Percentiles rank a stretch among this genome's conserved stretches.
These are phyloP conservation scores for Sinhomidia bicolor DNA, from an alignment of 2,888 invertebrate genomes.

Conservation along the genomic window DNA sequence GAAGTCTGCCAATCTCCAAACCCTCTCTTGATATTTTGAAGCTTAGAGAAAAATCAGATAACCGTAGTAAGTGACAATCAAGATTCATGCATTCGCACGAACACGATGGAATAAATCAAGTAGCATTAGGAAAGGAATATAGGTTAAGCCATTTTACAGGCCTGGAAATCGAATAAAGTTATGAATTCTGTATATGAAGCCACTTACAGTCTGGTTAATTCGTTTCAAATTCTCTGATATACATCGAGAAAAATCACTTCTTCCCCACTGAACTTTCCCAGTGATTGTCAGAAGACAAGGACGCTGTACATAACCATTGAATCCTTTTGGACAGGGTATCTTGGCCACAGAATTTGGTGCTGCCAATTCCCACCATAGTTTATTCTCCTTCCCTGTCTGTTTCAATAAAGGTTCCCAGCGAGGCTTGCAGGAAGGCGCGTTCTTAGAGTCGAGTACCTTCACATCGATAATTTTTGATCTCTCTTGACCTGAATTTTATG, in stretches of 20 bases:
- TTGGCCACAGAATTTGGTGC: conserved; percentile 71
- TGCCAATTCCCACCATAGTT: conserved; percentile 64
- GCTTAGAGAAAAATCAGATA: conserved; percentile 53
- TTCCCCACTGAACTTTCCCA: conserved; percentile 72
- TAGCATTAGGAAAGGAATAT: too few relatives aligned
- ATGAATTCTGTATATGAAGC: too few relatives aligned
- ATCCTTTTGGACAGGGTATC: conserved; percentile 74
- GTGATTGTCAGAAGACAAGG: conserved; percentile 52
- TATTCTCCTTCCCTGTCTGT: conserved; percentile 51
- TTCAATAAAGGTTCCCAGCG: conserved; percentile 73
- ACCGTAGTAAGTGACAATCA: too few relatives aligned
- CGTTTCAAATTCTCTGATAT: conserved; percentile 59
- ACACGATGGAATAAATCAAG: too few relatives aligned
- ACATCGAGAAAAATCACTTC: conserved; percentile 74
- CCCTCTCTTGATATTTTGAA: conserved; percentile 77
- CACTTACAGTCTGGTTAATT: conserved; percentile 75
- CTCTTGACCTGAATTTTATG: conserved; percentile 44
- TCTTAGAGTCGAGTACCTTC: conserved; percentile 74
- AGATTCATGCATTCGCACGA: too few relatives aligned
- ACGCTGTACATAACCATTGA: conserved; percentile 75
- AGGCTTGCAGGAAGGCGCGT: conserved; percentile 74
- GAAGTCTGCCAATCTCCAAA: conserved; percentile 73
- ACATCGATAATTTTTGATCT: conserved; percentile 66
- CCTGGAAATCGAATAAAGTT: too few relatives aligned
- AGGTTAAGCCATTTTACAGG: too few relatives aligned